phyloP scores from a whole-genome alignment of 2,888 invertebrate species.

The Craniophora ligustri region DNA sequence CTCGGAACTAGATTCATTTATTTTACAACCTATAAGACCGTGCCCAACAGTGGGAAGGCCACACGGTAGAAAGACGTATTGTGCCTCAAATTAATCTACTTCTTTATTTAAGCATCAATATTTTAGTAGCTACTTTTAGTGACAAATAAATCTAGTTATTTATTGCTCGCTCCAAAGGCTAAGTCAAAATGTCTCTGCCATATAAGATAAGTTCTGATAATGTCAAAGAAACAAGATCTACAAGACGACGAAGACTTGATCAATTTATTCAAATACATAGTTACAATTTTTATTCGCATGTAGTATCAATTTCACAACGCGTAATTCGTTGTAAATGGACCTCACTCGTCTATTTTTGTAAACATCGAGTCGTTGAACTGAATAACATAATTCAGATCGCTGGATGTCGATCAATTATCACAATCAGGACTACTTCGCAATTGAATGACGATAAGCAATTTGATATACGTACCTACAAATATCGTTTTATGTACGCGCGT shows the following conservation, averaged over 20 bases:
- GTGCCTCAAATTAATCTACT: not conserved
- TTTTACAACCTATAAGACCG: too few species aligned
- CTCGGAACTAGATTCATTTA: too few species aligned
- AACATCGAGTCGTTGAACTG: conserved; percentile 35
- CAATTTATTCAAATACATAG: not conserved
- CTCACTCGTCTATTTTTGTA: conserved; percentile 1
- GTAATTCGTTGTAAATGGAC: not conserved
- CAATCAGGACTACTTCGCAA: conserved; percentile 16
- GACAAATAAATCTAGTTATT: too few species aligned
- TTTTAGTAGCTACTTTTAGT: too few species aligned
- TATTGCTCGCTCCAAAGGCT: too few species aligned
- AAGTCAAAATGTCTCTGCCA: too few species aligned
- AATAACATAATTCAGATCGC: conserved; percentile 24
- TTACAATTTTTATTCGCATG: not conserved
- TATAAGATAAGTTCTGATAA: too few species aligned
- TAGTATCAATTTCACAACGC: not conserved
- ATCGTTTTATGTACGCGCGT: conserved; percentile 6
- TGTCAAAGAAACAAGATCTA: too few species aligned
- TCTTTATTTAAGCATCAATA: too few species aligned
- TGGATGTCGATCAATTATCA: conserved; percentile 35
- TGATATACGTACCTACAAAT: conserved; percentile 13
- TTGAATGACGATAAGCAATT: conserved; percentile 34
- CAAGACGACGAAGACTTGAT: not conserved
- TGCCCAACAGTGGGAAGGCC: too few species aligned
- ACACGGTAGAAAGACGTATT: not conserved